Conservation (phyloP, 1,140 invertebrate genomes). For the Aphelenchoides besseyi region DNA sequence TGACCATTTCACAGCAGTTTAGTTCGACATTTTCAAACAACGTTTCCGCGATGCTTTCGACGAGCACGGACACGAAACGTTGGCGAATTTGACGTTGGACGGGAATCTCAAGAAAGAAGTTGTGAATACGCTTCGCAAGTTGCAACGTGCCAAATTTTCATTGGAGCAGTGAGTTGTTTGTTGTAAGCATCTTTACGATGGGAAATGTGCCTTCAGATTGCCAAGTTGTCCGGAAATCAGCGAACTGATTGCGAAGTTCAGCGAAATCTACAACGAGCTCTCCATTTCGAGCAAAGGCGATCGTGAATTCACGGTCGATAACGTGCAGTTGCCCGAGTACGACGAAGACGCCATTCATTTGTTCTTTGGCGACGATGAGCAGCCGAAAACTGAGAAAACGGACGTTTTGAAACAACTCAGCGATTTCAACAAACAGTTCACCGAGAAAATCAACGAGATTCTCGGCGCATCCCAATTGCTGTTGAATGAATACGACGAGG, state of each 20-base stretch:
- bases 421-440: constrained; percentile 27
- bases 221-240: background rate
- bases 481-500: constrained; percentile 32
- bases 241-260: constrained; percentile 18
- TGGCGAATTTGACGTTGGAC: constrained; percentile 24
- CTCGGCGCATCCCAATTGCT: constrained; percentile 33
- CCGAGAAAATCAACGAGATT: constrained; percentile 31
- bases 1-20: constrained; percentile 14
- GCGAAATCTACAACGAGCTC: constrained; percentile 23
- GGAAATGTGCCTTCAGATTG: no score
- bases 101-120: constrained; percentile 28
- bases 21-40: constrained; percentile 38
- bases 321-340: constrained; percentile 31
- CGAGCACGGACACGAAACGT: constrained; percentile 27
- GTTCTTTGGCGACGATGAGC: constrained; percentile 21
- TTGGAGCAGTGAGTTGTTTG: constrained; percentile 28
- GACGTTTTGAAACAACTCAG: constrained; percentile 3
- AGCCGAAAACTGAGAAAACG: background rate
- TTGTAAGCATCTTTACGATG: no score
- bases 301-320: constrained; percentile 26
- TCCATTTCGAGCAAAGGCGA: constrained; percentile 13
- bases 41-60: constrained; percentile 35
- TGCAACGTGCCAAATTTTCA: constrained; percentile 29
- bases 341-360: constrained; percentile 26
- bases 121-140: constrained; percentile 32